Conservation (phyloP, 2,888 invertebrate genomes). For the Odontocolon sp. region DNA sequence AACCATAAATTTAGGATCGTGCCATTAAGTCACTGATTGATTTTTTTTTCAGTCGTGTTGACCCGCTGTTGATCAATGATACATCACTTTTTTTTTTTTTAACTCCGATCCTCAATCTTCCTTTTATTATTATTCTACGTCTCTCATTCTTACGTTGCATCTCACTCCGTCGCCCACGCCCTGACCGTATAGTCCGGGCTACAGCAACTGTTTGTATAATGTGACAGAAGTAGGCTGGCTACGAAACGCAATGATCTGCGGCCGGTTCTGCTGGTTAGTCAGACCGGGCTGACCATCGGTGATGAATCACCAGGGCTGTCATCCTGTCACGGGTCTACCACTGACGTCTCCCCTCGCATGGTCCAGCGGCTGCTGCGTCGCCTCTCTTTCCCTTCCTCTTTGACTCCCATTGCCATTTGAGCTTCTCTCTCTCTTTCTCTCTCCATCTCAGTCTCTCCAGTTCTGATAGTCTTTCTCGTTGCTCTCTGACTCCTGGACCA, state of each 20-base stretch:
- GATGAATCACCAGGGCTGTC: slow-evolving; percentile 65
- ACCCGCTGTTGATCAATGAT: no score
- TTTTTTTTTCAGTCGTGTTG: no score
- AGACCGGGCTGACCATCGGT: slow-evolving; percentile 61
- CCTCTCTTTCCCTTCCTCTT: slow-evolving; percentile 41
- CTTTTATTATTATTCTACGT: background rate
- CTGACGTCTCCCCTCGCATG: slow-evolving; percentile 56
- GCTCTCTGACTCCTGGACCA: slow-evolving; percentile 7
- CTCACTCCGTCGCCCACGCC: slow-evolving; percentile 19
- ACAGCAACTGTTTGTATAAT: slow-evolving; percentile 44
- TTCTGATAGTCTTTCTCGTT: slow-evolving; percentile 3
- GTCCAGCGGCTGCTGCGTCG: slow-evolving; percentile 38
- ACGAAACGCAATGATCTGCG: slow-evolving; percentile 58
- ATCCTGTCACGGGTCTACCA: slow-evolving; percentile 61
- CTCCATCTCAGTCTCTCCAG: slow-evolving; percentile 1
- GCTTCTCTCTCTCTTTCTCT: slow-evolving; percentile 2
- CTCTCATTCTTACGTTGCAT: slow-evolving; percentile 41
- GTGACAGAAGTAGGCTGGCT: slow-evolving; percentile 60
- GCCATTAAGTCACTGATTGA: no score
- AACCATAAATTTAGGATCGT: no score
- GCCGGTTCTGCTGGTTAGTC: slow-evolving; percentile 54
- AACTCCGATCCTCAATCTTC: background rate
- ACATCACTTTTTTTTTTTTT: background rate
- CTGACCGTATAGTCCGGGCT: slow-evolving; percentile 37
- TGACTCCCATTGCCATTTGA: slow-evolving; percentile 41